Evolutionary conservation across 1,140 invertebrate species (phyloP), one percentile per base, ranked within the genome.

Genomic region (Brachionus calyciflorus): DNA sequence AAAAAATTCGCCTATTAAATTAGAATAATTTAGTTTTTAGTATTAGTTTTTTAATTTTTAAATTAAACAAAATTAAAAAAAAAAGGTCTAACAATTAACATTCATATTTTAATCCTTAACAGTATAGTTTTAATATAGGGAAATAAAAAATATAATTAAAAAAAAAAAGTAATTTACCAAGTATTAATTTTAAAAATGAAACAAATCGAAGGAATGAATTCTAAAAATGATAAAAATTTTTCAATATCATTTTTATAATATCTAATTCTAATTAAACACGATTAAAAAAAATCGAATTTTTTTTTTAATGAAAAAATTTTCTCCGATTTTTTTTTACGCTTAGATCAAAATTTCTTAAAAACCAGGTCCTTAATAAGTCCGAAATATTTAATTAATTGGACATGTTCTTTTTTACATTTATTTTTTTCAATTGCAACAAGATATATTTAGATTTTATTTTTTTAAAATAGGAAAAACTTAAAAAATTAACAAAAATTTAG

Each of bases 161-260:
- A 28, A 9, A 37, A 60, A 60, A 28, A 60, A 60, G n/a, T 26
- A 49, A 19, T 4, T 53, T 24, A 41, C 55, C 55, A 60, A 60
- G 55, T 60, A 60, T 60, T 37, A 37, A 60, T 60, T 60, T 40
- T 60, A 37, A 19, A n/a, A 19, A 41, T 57, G 7, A 24, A 30
- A 14, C 28, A 60, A 4, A 33, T 37, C 53, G 33, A 55, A 55
- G 37, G 55, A 60, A 60, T 60, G 55, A 33, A 60, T 60, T 60
- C 37, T 60, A 60, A 60, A 60, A 60, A 60, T 60, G 30, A 17
- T 9, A 60, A 37, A 33, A n/a, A 37, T 5, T 3, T 37, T 3
- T 37, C n/a, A n/a, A n/a, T n/a, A n/a, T 60, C 55, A 19, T 60
- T 60, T 60, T 60, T 60, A 60, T 19, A 60, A 60, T 60, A 33